These are phyloP conservation scores for Corydoras maculifer DNA, from an alignment of 2,113 vertebrate species.

Conservation along the genomic window DNA sequence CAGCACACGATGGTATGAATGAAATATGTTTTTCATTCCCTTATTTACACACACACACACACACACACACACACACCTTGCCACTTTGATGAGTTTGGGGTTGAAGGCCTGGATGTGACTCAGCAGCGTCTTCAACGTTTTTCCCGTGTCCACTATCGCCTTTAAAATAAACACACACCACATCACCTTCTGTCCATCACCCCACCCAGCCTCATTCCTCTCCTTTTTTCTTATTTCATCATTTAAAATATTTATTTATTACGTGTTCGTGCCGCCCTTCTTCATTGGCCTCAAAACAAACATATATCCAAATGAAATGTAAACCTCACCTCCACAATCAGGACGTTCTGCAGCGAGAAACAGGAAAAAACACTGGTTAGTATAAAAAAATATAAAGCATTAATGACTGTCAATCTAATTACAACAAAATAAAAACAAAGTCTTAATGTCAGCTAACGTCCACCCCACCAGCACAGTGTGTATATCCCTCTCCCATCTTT, in stretches of 20 bases:
- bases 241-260: too few relatives aligned
- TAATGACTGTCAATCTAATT: too few relatives aligned
- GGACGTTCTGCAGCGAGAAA: constrained; percentile 74
- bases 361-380: constrained; percentile 40
- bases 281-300: too few relatives aligned
- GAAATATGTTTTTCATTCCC: background rate
- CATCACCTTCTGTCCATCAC: too few relatives aligned
- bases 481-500: too few relatives aligned
- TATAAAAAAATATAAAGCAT: background rate
- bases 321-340: constrained; percentile 88
- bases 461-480: too few relatives aligned
- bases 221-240: too few relatives aligned
- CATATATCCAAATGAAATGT: too few relatives aligned
- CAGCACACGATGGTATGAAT: constrained; percentile 3
- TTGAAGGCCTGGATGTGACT: constrained; percentile 74
- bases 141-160: constrained; percentile 85
- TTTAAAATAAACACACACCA: constrained; percentile 44
- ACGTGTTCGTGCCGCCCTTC: too few relatives aligned
- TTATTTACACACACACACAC: constrained; percentile 10
- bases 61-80: constrained; percentile 69
- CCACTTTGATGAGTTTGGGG: constrained; percentile 89
- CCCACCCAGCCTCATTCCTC: too few relatives aligned
- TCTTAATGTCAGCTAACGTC: too few relatives aligned
- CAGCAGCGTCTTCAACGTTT: constrained; percentile 82
- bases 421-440: constrained; percentile 19